Base-by-base conservation (phyloP, 1,140 invertebrate species). In the Arctopsyche grandis region DNA sequence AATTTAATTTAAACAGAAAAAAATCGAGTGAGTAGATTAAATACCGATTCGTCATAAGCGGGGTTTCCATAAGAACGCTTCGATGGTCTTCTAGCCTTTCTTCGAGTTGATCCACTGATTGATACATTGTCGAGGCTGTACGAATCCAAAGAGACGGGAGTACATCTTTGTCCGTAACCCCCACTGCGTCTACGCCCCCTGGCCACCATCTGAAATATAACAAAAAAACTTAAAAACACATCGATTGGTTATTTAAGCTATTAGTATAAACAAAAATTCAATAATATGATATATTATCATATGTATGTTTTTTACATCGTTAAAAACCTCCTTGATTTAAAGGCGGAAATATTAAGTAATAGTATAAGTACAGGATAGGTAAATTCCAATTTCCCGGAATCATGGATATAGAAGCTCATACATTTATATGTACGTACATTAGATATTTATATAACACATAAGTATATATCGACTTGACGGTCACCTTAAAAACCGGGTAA, bases 71-170 rank as follows among this genome's bases (percentile, higher is more conserved):
- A 97, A 60, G 95, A 96, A 29, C 95, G 88, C 84, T 96, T 96
- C n/a, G 95, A 96, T n/a, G 91, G 89, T 71, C 94, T 89, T 29
- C 89, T 90, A 60, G 91, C 91, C 84, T 95, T 93, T 76, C 94
- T 89, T 29, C 94, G 90, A 7, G 94, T 91, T 78, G 92, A 94
- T 82, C 93, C 93, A 82, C 93, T 93, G 4, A 96, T 93, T 0
- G 95, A 96, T 26, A 96, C 93, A 84, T 95, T 97, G 86, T 97
- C 95, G 83, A 97, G 87, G 83, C 94, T 96, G 88, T 96, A 97
- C 12, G 94, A 94, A 84, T 97, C 95, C 80, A 96, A 86, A 48
- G 94, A 95, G 0, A 96, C 95, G 0, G 95, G 95, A 4, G 93
- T 94, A 84, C 95, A 97, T 26, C 95, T 90, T 85, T 95, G 94